Conservation (phyloP, 1,140 invertebrate genomes). For the Melanaphis sacchari region DNA sequence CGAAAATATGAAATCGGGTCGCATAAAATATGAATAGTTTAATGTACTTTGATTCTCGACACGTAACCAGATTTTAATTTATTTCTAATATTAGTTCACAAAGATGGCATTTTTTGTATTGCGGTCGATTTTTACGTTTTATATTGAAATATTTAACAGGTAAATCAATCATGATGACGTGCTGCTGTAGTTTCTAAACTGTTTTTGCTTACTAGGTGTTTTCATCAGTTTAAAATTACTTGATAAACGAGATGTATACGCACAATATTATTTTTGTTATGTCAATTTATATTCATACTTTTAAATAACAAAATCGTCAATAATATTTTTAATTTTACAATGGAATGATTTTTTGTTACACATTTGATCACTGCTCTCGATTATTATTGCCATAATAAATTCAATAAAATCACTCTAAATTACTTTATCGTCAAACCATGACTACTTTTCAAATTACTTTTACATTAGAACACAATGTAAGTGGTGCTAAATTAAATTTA, state of each 20-base stretch:
- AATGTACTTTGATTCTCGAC: neutral
- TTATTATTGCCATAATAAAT: conserved; percentile 4
- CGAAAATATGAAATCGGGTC: neutral
- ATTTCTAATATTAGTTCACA: neutral
- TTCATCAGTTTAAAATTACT: neutral
- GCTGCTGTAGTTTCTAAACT: neutral
- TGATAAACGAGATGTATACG: neutral
- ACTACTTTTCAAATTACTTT: conserved; percentile 15
- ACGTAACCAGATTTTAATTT: neutral
- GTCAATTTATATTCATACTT: neutral
- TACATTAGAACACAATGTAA: conserved; percentile 7
- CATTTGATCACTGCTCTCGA: neutral
- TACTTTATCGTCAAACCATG: neutral
- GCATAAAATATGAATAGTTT: neutral
- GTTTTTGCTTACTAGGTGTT: too few species aligned
- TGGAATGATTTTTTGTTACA: neutral
- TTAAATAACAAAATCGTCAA: neutral
- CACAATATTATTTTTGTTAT: neutral
- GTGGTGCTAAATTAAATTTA: neutral
- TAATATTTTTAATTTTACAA: neutral
- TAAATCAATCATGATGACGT: neutral
- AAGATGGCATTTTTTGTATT: neutral
- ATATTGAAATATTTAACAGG: neutral
- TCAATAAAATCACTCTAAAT: neutral
- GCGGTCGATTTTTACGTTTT: neutral